Evolutionary conservation across 1,140 invertebrate genomes (phyloP), one percentile per base, ranked within the genome.

Genomic region (Lasioglossum albipes): DNA sequence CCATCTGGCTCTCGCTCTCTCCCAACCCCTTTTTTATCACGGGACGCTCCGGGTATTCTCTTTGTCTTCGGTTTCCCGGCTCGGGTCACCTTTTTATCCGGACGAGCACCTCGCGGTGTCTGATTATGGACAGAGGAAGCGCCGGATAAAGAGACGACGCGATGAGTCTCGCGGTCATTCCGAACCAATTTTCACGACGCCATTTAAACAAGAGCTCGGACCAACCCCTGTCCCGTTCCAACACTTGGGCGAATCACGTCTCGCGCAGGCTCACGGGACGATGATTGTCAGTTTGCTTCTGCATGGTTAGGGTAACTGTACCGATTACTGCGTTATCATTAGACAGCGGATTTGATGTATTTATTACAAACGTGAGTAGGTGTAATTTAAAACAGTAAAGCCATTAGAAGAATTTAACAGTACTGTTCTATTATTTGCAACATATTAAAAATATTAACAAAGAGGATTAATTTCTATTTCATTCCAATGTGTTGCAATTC

Each of bases 171-270:
- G 70, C 57, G 88, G 86, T 89, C 87, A 86, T 85, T 84, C 84
- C 85, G 75, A 80, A 90, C 82, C 87, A 89, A 90, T 90, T 89
- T 87, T 85, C 89, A 67, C 88, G 77, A 89, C 87, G 88, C 77
- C 84, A 89, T 89, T 89, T 89, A 89, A 90, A 89, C 89, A 83
- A 87, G 88, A 83, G 79, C 81, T 54, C 81, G 82, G 84, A 85
- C 79, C 84, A 67, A 78, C 65, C 75, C 57, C 41, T 49, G 12
- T 72, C 75, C 79, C 79, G 66, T 64, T 41, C 68, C 36, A 52
- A n/a, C 22, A 78, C 41, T 20, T 85, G 82, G 78, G 85, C 84
- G 36, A 78, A 73, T 71, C 16, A 20, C 42, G 27, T 62, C 52
- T n/a, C 6, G n/a, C 7, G 18, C 20, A 20, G 57, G 7, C 20